These are phyloP conservation scores for Ashinkailepas kermadecensis DNA, from an alignment of 2,888 invertebrate genomes.

Conservation along the genomic window DNA sequence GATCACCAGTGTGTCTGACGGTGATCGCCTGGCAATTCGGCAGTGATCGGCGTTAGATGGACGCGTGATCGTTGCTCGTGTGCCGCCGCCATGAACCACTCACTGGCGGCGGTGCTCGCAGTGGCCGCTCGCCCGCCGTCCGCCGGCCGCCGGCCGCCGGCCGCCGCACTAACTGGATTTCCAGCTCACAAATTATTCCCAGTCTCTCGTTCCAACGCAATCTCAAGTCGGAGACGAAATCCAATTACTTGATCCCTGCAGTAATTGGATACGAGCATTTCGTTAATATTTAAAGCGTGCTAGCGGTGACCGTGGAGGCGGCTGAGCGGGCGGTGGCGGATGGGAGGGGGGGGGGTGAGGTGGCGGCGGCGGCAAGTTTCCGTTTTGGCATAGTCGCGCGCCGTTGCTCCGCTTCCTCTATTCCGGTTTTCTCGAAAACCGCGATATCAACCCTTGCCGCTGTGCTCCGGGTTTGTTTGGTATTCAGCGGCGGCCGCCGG, in stretches of 20 bases:
- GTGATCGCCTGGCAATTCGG: too few relatives aligned
- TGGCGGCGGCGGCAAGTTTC: background rate
- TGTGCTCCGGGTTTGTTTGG: background rate
- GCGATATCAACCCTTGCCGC: too few relatives aligned
- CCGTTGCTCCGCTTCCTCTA: too few relatives aligned
- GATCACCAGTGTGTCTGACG: too few relatives aligned
- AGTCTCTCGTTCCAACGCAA: slow-evolving; percentile 13
- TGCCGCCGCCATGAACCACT: background rate
- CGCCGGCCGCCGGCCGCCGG: background rate
- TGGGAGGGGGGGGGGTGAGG: background rate
- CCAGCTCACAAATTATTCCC: slow-evolving; percentile 23
- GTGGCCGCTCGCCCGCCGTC: too few relatives aligned
- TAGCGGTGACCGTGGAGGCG: slow-evolving; percentile 24
- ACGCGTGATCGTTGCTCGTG: too few relatives aligned
- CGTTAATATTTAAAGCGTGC: slow-evolving; percentile 19
- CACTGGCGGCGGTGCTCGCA: background rate
- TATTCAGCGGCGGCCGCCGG: background rate
- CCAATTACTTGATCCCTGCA: slow-evolving; percentile 20
- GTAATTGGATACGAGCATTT: slow-evolving; percentile 23
- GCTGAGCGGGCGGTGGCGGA: background rate
- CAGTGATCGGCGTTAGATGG: too few relatives aligned
- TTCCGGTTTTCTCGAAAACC: too few relatives aligned
- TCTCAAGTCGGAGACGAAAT: background rate
- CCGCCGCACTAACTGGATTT: background rate
- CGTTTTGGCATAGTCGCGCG: too few relatives aligned